Evolutionary conservation across 2,113 vertebrate genomes (phyloP).

Genomic region (Condylura cristata): DNA sequence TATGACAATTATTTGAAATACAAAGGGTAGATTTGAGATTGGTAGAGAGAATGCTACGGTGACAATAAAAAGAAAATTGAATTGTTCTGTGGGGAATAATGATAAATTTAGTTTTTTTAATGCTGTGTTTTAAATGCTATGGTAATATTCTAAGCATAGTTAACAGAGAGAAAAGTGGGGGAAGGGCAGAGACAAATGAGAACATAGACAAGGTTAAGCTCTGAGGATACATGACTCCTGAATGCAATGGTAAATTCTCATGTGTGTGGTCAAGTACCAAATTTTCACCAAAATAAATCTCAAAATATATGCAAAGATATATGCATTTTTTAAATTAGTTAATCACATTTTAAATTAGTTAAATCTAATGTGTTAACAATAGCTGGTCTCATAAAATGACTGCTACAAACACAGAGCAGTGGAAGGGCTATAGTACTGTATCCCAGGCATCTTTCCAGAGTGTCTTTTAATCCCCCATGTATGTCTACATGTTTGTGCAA

Average conservation of each 20-base stretch:
- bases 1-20: conserved; percentile 7
- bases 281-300: conserved; percentile 16
- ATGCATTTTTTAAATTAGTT: neutral
- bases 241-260: neutral
- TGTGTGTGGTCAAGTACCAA: neutral
- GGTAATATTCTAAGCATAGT: neutral
- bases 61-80: neutral
- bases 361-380: neutral
- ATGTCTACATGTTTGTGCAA: neutral
- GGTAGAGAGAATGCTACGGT: neutral
- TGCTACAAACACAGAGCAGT: neutral
- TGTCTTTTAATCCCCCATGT: neutral
- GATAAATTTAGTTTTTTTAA: conserved; percentile 39
- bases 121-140: conserved; percentile 23
- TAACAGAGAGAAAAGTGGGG: neutral
- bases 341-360: neutral
- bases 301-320: neutral
- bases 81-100: neutral
- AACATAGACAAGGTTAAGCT: neutral
- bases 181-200: neutral
- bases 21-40: conserved; percentile 39
- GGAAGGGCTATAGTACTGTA: neutral
- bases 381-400: neutral
- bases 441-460: conserved; percentile 5
- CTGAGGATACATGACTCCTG: neutral